These are phyloP conservation scores for Lucilia sericata DNA, from an alignment of 1,140 invertebrate species.

Conservation along the genomic window DNA sequence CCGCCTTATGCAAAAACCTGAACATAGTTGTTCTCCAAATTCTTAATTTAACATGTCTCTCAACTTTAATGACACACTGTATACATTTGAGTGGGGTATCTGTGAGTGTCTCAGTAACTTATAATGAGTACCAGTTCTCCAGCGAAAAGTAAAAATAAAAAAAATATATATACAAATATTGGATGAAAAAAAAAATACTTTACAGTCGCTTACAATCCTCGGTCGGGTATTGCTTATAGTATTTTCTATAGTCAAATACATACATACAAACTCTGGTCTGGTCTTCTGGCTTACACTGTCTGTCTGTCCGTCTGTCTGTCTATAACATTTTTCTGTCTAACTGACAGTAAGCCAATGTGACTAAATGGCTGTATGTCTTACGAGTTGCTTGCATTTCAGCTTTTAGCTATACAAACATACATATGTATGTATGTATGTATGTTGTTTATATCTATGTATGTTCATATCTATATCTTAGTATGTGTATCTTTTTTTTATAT, in stretches of 20 bases:
- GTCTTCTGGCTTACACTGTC: no score
- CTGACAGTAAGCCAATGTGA: not conserved
- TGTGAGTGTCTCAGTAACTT: not conserved
- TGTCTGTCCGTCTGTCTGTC: no score
- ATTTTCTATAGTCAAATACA: not conserved
- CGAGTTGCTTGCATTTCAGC: not conserved
- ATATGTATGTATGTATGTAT: conserved; percentile 30
- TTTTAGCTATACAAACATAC: not conserved
- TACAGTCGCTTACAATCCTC: conserved; percentile 7
- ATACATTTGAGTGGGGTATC: not conserved
- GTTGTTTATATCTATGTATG: not conserved
- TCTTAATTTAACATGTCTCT: no score
- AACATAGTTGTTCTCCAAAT: no score
- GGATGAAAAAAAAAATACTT: not conserved
- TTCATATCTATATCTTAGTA: no score
- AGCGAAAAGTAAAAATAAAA: not conserved
- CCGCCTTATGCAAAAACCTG: no score
- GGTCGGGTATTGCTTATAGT: not conserved
- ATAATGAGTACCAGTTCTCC: conserved; percentile 23
- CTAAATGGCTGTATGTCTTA: not conserved
- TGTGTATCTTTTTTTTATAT: not conserved
- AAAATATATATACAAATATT: not conserved
- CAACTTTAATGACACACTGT: not conserved
- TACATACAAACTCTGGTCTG: not conserved
- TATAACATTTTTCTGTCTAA: not conserved